phyloP scores from a whole-genome alignment of 1,140 invertebrate species.

The Brachionus sp. region DNA sequence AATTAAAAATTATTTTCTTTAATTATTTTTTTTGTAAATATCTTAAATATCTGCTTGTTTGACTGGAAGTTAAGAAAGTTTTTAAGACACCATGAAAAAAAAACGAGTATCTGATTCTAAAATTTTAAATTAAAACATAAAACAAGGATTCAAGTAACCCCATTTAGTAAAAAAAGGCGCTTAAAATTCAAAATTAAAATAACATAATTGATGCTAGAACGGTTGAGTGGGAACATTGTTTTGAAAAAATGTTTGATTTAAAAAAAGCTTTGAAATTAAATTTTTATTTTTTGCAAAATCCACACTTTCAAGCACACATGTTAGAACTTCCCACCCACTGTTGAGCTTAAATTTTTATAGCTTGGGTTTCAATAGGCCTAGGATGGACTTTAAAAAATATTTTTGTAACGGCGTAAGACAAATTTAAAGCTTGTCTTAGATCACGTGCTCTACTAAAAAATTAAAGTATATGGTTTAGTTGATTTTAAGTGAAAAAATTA shows the following conservation, averaged over 20 bases:
- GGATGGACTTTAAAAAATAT: background rate
- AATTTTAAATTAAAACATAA: background rate
- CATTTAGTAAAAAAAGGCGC: background rate
- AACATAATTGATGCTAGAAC: background rate
- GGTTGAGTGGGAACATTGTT: background rate
- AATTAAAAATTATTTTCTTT: too few relatives aligned
- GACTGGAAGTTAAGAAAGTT: background rate
- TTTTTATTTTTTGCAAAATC: background rate
- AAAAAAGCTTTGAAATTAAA: background rate
- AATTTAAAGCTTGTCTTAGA: background rate
- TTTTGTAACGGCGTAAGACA: background rate
- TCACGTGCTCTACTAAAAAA: background rate
- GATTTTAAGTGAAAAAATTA: background rate
- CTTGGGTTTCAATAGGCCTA: background rate
- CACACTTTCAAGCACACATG: background rate
- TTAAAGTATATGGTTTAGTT: background rate
- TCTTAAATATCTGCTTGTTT: background rate
- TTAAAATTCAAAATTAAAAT: background rate
- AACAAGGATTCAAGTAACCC: background rate
- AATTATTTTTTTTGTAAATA: background rate
- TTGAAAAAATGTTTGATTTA: background rate
- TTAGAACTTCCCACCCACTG: background rate
- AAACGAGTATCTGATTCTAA: background rate
- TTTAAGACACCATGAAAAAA: background rate
- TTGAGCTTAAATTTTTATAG: background rate